Evolutionary conservation across 1,140 invertebrate genomes (phyloP).

Genomic region (Pseudobourletiella spinata): DNA sequence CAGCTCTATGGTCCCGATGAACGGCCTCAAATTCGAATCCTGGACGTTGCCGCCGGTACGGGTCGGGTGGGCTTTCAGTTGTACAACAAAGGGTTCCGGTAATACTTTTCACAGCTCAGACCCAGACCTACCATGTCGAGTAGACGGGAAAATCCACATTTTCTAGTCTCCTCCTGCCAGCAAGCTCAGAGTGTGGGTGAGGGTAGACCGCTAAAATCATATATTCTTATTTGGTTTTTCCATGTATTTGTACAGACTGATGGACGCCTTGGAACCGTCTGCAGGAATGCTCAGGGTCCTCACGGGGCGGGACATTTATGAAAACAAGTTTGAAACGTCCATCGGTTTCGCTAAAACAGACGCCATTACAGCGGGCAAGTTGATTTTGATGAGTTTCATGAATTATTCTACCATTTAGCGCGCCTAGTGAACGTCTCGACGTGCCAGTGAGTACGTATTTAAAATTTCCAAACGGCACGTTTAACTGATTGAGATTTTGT

Average conservation of each 20-base stretch:
- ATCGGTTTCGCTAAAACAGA: constrained; percentile 31
- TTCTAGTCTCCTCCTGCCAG: too few relatives aligned
- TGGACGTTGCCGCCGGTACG: constrained; percentile 42
- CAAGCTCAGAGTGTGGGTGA: too few relatives aligned
- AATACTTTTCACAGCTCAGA: too few relatives aligned
- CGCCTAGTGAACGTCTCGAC: neutral
- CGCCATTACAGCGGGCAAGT: constrained; percentile 24
- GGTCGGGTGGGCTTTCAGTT: constrained; percentile 39
- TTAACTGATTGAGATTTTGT: too few relatives aligned
- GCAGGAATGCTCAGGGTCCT: constrained; percentile 39
- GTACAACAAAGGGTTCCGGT: constrained; percentile 31
- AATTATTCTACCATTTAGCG: neutral
- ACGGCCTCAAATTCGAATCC: constrained; percentile 28
- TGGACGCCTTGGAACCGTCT: constrained; percentile 38
- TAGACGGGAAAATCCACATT: neutral
- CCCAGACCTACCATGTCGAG: too few relatives aligned
- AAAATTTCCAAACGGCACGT: neutral
- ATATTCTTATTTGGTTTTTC: too few relatives aligned
- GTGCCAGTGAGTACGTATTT: too few relatives aligned
- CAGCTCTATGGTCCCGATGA: constrained; percentile 22
- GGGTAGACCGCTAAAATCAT: too few relatives aligned
- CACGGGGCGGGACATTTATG: constrained; percentile 37
- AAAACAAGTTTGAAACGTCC: constrained; percentile 33
- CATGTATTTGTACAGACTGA: constrained; percentile 12
- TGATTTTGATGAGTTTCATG: too few relatives aligned